Evolutionary conservation across 2,888 invertebrate species (phyloP).

Genomic region (Diogma glabrata): DNA sequence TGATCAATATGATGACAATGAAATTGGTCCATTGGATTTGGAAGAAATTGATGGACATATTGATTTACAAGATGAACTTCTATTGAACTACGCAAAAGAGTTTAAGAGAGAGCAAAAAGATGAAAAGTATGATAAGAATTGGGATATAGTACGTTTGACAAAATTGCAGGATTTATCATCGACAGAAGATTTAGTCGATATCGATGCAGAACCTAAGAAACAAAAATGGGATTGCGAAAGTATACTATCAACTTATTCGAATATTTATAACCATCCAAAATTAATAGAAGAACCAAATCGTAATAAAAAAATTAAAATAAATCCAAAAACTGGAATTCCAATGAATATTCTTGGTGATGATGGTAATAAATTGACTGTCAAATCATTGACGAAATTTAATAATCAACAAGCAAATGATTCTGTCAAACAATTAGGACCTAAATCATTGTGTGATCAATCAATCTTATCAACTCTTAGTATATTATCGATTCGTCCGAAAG

Average conservation of each 20-base stretch:
- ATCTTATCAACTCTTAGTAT: conserved; percentile 56
- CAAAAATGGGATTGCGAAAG: conserved; percentile 87
- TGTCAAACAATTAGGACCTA: conserved; percentile 35
- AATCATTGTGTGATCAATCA: conserved; percentile 49
- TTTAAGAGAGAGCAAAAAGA: conserved; percentile 50
- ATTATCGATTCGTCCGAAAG: conserved; percentile 57
- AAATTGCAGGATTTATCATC: conserved; percentile 33
- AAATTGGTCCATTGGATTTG: conserved; percentile 79
- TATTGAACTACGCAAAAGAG: conserved; percentile 63
- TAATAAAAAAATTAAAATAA: conserved; percentile 55
- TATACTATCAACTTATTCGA: conserved; percentile 81
- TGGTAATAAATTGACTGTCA: conserved; percentile 51
- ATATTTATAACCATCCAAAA: conserved; percentile 84
- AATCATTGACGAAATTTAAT: conserved; percentile 54
- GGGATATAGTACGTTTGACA: conserved; percentile 37
- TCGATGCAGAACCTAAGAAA: conserved; percentile 48
- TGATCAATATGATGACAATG: conserved; percentile 75
- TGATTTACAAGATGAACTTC: conserved; percentile 44
- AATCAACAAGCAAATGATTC: conserved; percentile 29
- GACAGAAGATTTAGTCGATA: conserved; percentile 47
- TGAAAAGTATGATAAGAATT: conserved; percentile 44
- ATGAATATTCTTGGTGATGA: conserved; percentile 49
- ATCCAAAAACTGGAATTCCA: conserved; percentile 63
- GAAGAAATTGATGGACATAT: conserved; percentile 71
- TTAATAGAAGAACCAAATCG: conserved; percentile 60